Base-by-base conservation (phyloP, 2,888 invertebrate genomes). In the Philopedon plagiatum region DNA sequence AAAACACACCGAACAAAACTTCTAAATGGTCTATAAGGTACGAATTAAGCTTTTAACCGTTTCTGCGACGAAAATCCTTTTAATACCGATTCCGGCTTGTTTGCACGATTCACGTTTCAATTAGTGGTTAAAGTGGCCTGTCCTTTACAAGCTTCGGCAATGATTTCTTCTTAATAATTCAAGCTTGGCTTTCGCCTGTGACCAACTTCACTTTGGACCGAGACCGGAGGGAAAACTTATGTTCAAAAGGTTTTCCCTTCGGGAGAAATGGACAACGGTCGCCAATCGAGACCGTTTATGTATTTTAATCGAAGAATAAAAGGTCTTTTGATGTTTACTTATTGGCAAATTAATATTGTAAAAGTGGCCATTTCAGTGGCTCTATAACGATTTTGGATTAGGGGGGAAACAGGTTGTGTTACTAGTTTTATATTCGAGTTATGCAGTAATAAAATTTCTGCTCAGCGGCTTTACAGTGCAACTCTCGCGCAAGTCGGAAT, bases 151-250 rank as follows among this genome's bases (percentile, higher is more conserved):
- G 76, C 75, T 71, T 78, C 75, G 62, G 74, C 75, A 71, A 79
- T 76, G 79, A 77, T 79, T 80, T 80, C 81, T 81, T 82, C 81
- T 81, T 81, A 82, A 82, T 82, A 82, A 82, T 82, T 82, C 81
- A 82, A 75, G 76, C 78, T 76, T 74, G 75, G 77, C 74, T 78
- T 74, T 76, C 79, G 76, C 76, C 77, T 79, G 80, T 80, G 79
- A 80, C 80, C 76, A 78, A 77, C 76, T 75, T 71, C 74, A 71
- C 65, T 70, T 63, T 56, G 66, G 61, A 41, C 62, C 61, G 65
- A 41, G 62, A 66, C 71, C 71, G 71, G 57, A 37, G 74, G 68
- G 74, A 71, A 65, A 71, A 74, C 74, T 74, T 71, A 79, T 80
- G 81, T 80, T 81, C 80, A 80, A 80, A 81, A 79, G 80, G 77